Evolutionary conservation across 2,888 invertebrate species (phyloP), one percentile per base, ranked within the genome.

Genomic region (Synergus umbraculus): DNA sequence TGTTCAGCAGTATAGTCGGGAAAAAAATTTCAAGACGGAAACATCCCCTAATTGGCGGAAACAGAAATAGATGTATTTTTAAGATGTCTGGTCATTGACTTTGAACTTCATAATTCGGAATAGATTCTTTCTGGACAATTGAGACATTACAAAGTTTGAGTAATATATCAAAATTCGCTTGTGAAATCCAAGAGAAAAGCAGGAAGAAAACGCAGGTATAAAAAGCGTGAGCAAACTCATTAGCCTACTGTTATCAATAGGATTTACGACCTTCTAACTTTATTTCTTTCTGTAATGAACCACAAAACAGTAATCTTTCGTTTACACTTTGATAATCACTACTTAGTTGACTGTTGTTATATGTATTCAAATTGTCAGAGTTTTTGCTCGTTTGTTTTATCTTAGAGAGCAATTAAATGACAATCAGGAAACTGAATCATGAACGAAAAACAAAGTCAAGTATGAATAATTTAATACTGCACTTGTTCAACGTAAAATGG

Each of bases 241-340:
- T 54, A 73, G 73, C n/a, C 73, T 73, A 54, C 37, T 15, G 49
- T 69, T 49, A 49, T 54, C n/a, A 73, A 15, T 73, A 5, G 12
- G n/a, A 69, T 29, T 73, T 49, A 73, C 49, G 12, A 73, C 54
- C 73, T 54, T 73, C 54, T n/a, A 37, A 49, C n/a, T 54, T 67
- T 46, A 13, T 54, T 73, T 73, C 1, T 29, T 69, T 73, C 13
- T 54, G 13, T 13, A 73, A 15, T 54, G 37, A 73, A 54, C 54
- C 73, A 54, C 37, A 54, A 73, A 73, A 73, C 54, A n/a, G 37
- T 73, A 73, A 73, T 18, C 49, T n/a, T 54, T 73, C 49, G 41
- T 73, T 73, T 29, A 73, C 49, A 73, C 37, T 73, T 54, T 73
- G 49, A 73, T 54, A n/a, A 46, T 73, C 13, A 37, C n/a, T 37